phyloP scores from a whole-genome alignment of 1,140 invertebrate genomes.

The Panulirus ornatus region DNA sequence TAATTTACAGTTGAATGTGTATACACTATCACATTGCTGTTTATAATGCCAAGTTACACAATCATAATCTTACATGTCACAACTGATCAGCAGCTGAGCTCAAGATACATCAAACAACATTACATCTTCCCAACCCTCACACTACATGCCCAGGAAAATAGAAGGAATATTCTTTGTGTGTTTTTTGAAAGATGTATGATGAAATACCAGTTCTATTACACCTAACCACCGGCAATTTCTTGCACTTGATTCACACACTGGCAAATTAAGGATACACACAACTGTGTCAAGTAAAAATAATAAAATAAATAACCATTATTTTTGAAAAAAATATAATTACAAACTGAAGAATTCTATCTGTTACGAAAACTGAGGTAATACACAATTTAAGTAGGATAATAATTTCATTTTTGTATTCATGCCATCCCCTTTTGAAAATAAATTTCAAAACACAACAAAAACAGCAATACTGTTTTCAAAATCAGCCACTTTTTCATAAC shows the following conservation, averaged over 20 bases:
- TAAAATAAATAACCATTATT: no score
- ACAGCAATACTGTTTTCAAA: no score
- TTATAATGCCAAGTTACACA: constrained; percentile 14
- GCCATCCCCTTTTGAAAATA: no score
- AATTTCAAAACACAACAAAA: no score
- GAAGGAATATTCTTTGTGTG: constrained; percentile 47
- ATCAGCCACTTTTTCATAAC: neutral
- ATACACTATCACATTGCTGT: neutral
- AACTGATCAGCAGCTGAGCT: constrained; percentile 42
- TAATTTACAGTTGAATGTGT: constrained; percentile 18
- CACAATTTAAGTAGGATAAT: no score
- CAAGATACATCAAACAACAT: constrained; percentile 52
- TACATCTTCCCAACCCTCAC: constrained; percentile 45
- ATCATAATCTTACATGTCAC: constrained; percentile 25
- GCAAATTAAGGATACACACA: constrained; percentile 60
- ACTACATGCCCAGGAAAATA: constrained; percentile 68
- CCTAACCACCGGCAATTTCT: constrained; percentile 44
- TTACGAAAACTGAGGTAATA: no score
- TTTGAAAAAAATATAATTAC: no score
- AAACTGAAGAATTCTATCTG: no score
- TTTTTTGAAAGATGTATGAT: constrained; percentile 39
- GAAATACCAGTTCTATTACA: constrained; percentile 46
- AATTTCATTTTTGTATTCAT: no score
- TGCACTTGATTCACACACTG: constrained; percentile 52
- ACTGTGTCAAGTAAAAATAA: constrained; percentile 61